Base-by-base conservation (phyloP, 2,797 vertebrate genomes). In the Mormyrus hasselquistii region DNA sequence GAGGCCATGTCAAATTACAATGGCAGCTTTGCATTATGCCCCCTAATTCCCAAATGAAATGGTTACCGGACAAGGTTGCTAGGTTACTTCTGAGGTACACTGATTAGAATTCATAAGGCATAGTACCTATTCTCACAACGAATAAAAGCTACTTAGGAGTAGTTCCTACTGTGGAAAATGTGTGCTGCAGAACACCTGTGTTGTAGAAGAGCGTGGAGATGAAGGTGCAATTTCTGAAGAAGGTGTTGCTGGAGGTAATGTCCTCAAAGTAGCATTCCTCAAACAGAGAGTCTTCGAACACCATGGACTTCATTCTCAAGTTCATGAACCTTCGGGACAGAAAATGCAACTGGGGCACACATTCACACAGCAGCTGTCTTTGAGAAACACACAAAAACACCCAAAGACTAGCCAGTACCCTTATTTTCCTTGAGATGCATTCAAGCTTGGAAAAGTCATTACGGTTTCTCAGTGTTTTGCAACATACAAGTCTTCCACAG, bases 171-270 rank as follows among this genome's bases (percentile, higher is more conserved):
- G 52, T 34, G 85, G 29, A 41, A 55, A 29, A 29, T 47, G 44
- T 47, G 47, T 53, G 47, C 12, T 41, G 22, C 8, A 47, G 62
- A 92, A 62, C 87, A 99, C 98, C 98, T 25, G 98, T 99, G 95
- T 99, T 99, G 92, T 99, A 99, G 95, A 99, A 99, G 89, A 98
- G 94, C 0, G 97, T 98, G 92, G 97, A 96, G 89, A 99, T 96
- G 89, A 99, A 99, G 2, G 98, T 98, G 96, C 98, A 99, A 95
- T 99, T 99, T 93, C 96, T 98, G 94, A 99, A 99, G 94, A 99
- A 99, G 22, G 97, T 98, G 94, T 99, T 98, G 94, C 96, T 99
- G 92, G 98, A 98, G 0, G 98, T 99, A 93, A 99, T 96, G 22
- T 99, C 98, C 92, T 99, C 98, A 0, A 99, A 99, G 92, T 97